A percentile compares a stretch with the other conserved stretches of the same genome.
These are phyloP conservation scores for Tetramorium bicarinatum DNA, from an alignment of 2,888 invertebrate genomes.

Conservation along the genomic window DNA sequence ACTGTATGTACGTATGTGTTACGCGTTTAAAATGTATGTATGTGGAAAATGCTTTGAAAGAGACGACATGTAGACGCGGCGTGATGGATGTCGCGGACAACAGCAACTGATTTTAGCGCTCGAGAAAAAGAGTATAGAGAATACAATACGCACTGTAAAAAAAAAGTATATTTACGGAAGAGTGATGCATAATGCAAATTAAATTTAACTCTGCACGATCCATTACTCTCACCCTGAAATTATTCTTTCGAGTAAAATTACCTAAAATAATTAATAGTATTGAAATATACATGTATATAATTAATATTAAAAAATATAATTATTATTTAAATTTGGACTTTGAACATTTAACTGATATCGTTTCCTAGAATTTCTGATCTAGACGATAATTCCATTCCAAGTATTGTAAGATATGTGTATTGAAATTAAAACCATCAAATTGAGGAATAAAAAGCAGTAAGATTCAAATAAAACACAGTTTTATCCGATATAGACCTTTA, in stretches of 20 bases:
- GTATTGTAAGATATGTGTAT: not conserved
- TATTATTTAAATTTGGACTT: not conserved
- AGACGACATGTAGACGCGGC: conserved; percentile 71
- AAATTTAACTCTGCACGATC: not conserved
- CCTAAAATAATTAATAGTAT: not conserved
- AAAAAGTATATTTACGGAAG: conserved; percentile 64
- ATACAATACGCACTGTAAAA: conserved; percentile 59
- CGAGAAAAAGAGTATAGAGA: conserved; percentile 46
- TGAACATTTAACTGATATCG: not conserved
- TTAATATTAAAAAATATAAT: not conserved
- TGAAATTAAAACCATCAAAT: not conserved
- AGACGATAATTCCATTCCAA: not conserved
- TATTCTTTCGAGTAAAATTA: not conserved
- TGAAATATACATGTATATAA: too few species aligned
- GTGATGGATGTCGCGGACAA: conserved; percentile 17
- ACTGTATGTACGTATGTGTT: conserved; percentile 82
- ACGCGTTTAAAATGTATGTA: conserved; percentile 59
- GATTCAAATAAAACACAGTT: not conserved
- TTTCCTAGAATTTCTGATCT: not conserved
- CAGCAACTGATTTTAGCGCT: conserved; percentile 20
- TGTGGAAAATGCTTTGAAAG: conserved; percentile 73
- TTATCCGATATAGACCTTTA: conserved; percentile 3
- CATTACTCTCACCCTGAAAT: not conserved
- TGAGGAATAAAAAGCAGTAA: not conserved
- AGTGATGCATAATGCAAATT: conserved; percentile 67